Evolutionary conservation across 1,140 invertebrate genomes (phyloP), one percentile per base, ranked within the genome.

Genomic region (Oscheius sp.): DNA sequence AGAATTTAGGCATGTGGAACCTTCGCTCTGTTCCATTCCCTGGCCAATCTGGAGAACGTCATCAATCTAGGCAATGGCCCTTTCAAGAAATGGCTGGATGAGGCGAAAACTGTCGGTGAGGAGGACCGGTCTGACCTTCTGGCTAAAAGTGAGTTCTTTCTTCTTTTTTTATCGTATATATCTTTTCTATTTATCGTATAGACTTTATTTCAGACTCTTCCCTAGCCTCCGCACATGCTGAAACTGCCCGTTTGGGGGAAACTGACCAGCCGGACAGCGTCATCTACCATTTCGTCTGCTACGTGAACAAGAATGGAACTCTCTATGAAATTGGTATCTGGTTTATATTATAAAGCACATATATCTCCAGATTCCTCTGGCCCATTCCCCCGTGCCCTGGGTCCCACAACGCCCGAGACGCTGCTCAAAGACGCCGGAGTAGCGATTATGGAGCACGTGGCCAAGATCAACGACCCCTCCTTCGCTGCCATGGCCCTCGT

Each of bases 261-360:
- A 71, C 69, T 4, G 59, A n/a, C 23, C 38, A 59, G 10, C 4
- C 31, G 1, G 75, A 49, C 13, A 45, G 75, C 20, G 75, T 76
- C 29, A 73, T 75, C 32, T 62, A 76, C 32, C 75, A 76, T 38
- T 76, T 76, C 64, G 75, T 76, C 26, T 74, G 71, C 45, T 76
- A 68, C 65, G 73, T 76, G 7, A 67, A 75, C 45, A 58, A 69
- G 49, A 68, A 76, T 18, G 75, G 73, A 28, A n/a, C 23, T 34
- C 75, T 76, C 20, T 71, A 71, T 28, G 75, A 76, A 29, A 75
- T 76, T 28, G 75, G 69, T 71, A 38, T 13, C 38, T 49, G 32
- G 20, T 29, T 64, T 46, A 7, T 1, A 28, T 38, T 0, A 23
- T 32, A 38, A 63, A 63, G 1, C 13, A 34, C 26, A 18, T 32